Conservation (phyloP, 1,140 invertebrate species). For the Papilio helenus region DNA sequence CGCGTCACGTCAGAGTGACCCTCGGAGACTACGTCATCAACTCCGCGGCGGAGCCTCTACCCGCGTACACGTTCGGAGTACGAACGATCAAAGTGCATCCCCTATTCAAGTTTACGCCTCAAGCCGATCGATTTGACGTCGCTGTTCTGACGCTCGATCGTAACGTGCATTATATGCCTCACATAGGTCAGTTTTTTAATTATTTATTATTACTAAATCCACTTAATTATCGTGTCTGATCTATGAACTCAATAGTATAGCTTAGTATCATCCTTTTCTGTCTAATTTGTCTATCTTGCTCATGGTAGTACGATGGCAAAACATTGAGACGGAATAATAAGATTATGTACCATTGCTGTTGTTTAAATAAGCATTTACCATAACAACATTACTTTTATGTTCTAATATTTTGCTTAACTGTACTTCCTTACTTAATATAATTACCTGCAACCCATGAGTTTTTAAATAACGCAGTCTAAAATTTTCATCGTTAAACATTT, state of each 20-base stretch:
- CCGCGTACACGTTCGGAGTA: constrained; percentile 95
- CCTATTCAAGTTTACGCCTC: constrained; percentile 97
- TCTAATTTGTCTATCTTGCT: too few species aligned
- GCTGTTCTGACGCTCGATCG: constrained; percentile 94
- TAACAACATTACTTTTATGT: too few species aligned
- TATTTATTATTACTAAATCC: too few species aligned
- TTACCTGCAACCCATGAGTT: too few species aligned
- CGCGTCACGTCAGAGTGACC: constrained; percentile 95
- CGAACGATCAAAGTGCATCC: constrained; percentile 95
- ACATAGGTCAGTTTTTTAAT: constrained; percentile 85
- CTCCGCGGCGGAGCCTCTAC: constrained; percentile 94
- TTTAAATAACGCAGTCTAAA: neutral
- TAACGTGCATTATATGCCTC: constrained; percentile 94
- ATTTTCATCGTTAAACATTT: constrained; percentile 43
- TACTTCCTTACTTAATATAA: too few species aligned
- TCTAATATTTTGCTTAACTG: neutral
- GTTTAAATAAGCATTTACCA: too few species aligned
- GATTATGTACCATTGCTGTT: too few species aligned
- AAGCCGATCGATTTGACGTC: constrained; percentile 95
- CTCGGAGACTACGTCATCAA: constrained; percentile 97
- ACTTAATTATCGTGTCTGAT: too few species aligned
- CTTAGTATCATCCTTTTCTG: too few species aligned
- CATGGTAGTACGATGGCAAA: too few species aligned
- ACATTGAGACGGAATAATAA: too few species aligned
- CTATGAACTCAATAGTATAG: too few species aligned